phyloP scores from a whole-genome alignment of 1,140 invertebrate species.

The Paraescarpia echinospica region DNA sequence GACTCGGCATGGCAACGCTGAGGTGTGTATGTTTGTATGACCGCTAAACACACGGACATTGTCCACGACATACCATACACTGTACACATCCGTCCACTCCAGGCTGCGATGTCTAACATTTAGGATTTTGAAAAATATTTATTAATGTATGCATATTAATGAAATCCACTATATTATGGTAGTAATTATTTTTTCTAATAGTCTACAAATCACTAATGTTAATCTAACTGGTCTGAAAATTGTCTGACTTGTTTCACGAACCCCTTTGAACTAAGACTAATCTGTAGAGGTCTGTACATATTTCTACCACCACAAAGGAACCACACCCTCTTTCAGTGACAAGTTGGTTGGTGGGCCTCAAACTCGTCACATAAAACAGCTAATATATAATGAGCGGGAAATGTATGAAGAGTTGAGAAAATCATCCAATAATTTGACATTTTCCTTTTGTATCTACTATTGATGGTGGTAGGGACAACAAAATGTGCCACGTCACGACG shows the following conservation, averaged over 20 bases:
- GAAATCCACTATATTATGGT: too few relatives aligned
- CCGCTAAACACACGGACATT: not conserved
- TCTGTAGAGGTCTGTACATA: not conserved
- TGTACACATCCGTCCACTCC: not conserved
- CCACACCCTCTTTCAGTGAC: not conserved
- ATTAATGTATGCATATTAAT: too few relatives aligned
- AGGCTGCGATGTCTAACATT: not conserved
- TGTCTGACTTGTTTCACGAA: not conserved
- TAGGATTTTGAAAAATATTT: not conserved
- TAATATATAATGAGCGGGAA: not conserved
- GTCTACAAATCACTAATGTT: too few relatives aligned
- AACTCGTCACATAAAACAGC: not conserved
- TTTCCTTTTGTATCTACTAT: not conserved
- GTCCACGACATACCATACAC: not conserved
- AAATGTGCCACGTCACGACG: not conserved
- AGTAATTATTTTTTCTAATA: too few relatives aligned
- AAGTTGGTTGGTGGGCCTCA: not conserved
- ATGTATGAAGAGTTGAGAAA: not conserved
- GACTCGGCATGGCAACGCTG: not conserved
- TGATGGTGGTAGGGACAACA: not conserved
- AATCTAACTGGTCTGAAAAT: not conserved
- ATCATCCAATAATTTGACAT: not conserved
- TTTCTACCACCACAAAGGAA: not conserved
- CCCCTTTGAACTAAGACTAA: not conserved
- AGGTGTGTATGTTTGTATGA: not conserved